Percentiles rank a stretch among this genome's conserved stretches.
These are phyloP conservation scores for Scrobipalpa costella DNA, from an alignment of 2,888 invertebrate species.

Conservation along the genomic window DNA sequence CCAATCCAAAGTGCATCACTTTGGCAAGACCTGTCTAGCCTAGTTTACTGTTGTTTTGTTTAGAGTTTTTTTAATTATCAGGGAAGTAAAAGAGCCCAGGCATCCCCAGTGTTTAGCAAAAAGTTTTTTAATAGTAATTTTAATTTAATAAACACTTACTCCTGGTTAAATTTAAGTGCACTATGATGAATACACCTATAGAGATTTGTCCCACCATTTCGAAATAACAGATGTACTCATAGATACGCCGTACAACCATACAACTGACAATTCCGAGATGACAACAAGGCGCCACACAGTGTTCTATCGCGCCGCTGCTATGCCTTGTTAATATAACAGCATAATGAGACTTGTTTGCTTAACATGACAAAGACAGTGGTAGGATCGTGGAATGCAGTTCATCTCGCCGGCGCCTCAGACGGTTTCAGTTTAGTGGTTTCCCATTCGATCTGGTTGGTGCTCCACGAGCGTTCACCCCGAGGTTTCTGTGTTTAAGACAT, in stretches of 20 bases:
- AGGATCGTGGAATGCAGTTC: slow-evolving; percentile 70
- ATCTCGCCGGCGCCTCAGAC: slow-evolving; percentile 60
- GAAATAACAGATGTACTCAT: background rate
- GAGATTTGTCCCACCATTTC: background rate
- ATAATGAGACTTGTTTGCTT: slow-evolving; percentile 75
- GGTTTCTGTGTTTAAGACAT: slow-evolving; percentile 16
- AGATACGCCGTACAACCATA: background rate
- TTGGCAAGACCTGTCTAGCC: background rate
- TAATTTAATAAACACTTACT: no score
- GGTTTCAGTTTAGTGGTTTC: slow-evolving; percentile 35
- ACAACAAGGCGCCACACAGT: background rate
- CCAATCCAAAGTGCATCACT: slow-evolving; percentile 5
- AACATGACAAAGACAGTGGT: slow-evolving; percentile 70
- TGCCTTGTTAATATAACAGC: slow-evolving; percentile 77
- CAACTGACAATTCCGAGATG: slow-evolving; percentile 12
- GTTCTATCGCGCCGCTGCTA: slow-evolving; percentile 37
- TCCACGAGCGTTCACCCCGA: slow-evolving; percentile 44
- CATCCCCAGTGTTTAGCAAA: no score
- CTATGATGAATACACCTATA: background rate
- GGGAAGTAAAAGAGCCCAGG: no score
- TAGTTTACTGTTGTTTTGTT: background rate
- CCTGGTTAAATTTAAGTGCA: no score
- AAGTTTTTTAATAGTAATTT: no score
- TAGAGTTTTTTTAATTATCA: background rate
- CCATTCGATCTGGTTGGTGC: slow-evolving; percentile 70